These are phyloP conservation scores for Pomacea maculata DNA, from an alignment of 1,140 invertebrate species.

Conservation along the genomic window DNA sequence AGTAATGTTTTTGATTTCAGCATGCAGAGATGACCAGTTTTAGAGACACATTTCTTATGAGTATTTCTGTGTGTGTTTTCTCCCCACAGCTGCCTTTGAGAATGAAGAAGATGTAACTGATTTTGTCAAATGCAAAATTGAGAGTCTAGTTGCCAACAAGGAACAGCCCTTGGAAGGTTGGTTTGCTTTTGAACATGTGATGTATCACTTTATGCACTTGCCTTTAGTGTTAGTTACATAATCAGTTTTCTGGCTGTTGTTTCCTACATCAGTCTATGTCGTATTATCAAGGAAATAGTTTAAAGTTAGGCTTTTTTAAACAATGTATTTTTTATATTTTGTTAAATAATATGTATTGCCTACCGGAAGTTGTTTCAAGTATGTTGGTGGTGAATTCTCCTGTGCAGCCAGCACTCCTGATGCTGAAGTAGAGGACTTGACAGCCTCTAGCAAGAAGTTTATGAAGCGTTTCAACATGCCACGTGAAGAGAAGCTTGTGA, in stretches of 20 bases:
- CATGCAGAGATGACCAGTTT: not conserved
- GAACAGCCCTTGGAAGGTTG: constrained; percentile 50
- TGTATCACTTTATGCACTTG: too few species aligned
- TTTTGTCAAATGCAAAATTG: constrained; percentile 96
- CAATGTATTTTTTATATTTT: not conserved
- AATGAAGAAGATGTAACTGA: constrained; percentile 93
- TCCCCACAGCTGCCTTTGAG: constrained; percentile 76
- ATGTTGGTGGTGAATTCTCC: not conserved
- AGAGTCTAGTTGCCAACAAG: constrained; percentile 82
- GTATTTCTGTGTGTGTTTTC: not conserved
- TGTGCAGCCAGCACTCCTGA: constrained; percentile 69
- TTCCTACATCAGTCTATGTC: too few species aligned
- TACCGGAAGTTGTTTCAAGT: not conserved
- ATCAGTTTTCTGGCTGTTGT: too few species aligned
- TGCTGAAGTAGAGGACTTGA: constrained; percentile 84
- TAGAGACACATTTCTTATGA: not conserved
- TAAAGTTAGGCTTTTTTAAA: too few species aligned
- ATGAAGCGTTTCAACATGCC: constrained; percentile 89
- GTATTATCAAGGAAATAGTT: too few species aligned
- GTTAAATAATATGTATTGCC: not conserved
- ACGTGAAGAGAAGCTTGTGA: constrained; percentile 93
- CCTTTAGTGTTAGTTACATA: too few species aligned
- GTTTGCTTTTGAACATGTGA: not conserved
- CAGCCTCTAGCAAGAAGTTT: constrained; percentile 85
- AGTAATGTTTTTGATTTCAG: too few species aligned